Conservation (phyloP, 2,113 vertebrate species). For the Myxocyprinus asiaticus region DNA sequence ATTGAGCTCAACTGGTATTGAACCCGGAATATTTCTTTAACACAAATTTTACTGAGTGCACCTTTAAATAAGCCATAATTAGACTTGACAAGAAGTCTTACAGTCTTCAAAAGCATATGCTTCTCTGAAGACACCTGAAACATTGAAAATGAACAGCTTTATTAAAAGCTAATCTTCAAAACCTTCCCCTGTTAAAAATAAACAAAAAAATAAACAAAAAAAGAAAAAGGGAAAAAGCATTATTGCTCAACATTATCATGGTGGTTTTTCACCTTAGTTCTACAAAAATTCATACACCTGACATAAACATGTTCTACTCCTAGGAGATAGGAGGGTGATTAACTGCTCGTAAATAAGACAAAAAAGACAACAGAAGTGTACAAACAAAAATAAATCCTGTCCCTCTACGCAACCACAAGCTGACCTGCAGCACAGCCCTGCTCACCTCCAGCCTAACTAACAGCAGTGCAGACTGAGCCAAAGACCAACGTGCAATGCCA, state of each 20-base stretch:
- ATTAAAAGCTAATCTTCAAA: conserved; percentile 44
- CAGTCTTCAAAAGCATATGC: conserved; percentile 59
- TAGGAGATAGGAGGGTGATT: conserved; percentile 33
- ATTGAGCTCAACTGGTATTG: too few species aligned
- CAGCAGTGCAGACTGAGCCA: conserved; percentile 20
- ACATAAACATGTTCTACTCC: neutral
- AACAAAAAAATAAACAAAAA: too few species aligned
- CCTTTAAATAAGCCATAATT: conserved; percentile 19
- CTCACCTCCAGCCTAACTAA: conserved; percentile 56
- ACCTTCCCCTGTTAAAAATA: conserved; percentile 36
- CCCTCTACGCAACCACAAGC: conserved; percentile 69
- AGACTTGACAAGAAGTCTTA: conserved; percentile 45
- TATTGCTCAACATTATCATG: conserved; percentile 79
- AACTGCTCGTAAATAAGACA: conserved; percentile 39
- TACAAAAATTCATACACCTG: conserved; percentile 77
- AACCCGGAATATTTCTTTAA: too few species aligned
- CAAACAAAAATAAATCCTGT: conserved; percentile 63
- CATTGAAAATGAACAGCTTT: conserved; percentile 59
- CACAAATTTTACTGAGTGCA: too few species aligned
- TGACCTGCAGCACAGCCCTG: conserved; percentile 79
- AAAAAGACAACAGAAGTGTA: conserved; percentile 58
- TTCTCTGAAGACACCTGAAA: conserved; percentile 67
- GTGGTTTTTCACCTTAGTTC: conserved; percentile 63
- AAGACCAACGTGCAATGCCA: conserved; percentile 43
- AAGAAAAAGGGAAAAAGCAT: conserved; percentile 73